These are phyloP conservation scores for Xyrichtys novacula DNA, from an alignment of 2,797 vertebrate genomes.

Conservation along the genomic window DNA sequence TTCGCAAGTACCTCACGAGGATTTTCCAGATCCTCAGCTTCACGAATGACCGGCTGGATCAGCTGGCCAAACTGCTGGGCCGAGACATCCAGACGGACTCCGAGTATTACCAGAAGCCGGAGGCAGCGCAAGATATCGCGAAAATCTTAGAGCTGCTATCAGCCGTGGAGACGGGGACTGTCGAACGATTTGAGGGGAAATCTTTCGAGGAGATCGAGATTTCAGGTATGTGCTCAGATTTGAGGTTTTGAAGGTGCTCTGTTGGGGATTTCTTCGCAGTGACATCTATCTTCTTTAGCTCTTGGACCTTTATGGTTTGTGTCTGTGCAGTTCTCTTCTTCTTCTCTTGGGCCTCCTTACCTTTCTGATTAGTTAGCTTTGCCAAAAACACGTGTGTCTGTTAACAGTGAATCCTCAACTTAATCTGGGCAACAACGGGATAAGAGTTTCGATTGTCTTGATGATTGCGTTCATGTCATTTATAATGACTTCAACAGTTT, in stretches of 20 bases:
- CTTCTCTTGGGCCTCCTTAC: not conserved
- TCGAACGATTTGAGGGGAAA: slow-evolving; percentile 50
- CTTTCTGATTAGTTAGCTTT: no score
- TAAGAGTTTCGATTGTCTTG: no score
- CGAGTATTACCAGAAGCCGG: slow-evolving; percentile 57
- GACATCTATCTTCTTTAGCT: no score
- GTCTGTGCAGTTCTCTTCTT: not conserved
- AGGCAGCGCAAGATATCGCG: slow-evolving; percentile 58
- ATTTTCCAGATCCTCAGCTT: slow-evolving; percentile 67
- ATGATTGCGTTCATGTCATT: not conserved
- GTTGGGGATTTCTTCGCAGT: no score
- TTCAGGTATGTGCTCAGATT: slow-evolving; percentile 45
- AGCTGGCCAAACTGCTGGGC: slow-evolving; percentile 44
- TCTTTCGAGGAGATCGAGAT: slow-evolving; percentile 59
- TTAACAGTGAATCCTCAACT: no score
- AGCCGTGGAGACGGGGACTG: slow-evolving; percentile 43
- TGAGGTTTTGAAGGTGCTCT: no score
- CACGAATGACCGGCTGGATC: slow-evolving; percentile 27
- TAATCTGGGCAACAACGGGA: no score
- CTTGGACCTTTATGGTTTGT: no score
- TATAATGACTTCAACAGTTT: not conserved
- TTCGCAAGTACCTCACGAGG: slow-evolving; percentile 41
- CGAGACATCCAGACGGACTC: slow-evolving; percentile 43
- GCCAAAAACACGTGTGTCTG: no score
- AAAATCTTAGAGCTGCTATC: slow-evolving; percentile 59